These are phyloP conservation scores for Melitaea cinxia DNA, from an alignment of 1,140 invertebrate species.

Conservation along the genomic window DNA sequence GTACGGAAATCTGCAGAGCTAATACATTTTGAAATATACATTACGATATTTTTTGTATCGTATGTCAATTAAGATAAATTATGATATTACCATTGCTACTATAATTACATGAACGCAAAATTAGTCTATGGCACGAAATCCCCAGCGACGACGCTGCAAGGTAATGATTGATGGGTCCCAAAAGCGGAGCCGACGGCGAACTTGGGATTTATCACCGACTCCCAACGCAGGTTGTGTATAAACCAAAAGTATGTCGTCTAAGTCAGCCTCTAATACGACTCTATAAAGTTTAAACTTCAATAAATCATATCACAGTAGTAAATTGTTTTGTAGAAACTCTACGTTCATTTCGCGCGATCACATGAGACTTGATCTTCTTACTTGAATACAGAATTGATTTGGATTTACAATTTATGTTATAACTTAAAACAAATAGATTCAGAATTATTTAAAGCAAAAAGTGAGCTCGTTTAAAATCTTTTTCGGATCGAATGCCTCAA, in stretches of 20 bases:
- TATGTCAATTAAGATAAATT: slow-evolving; percentile 3
- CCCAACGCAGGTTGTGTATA: slow-evolving; percentile 41
- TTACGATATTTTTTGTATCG: background rate
- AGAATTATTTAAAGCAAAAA: too few species aligned
- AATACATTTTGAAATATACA: too few species aligned
- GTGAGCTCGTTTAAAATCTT: too few species aligned
- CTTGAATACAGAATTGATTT: slow-evolving; percentile 36
- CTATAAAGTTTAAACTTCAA: slow-evolving; percentile 23
- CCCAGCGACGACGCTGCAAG: slow-evolving; percentile 60
- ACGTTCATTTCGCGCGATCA: slow-evolving; percentile 54
- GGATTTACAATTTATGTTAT: slow-evolving; percentile 10
- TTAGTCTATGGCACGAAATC: slow-evolving; percentile 53
- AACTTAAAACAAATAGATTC: background rate
- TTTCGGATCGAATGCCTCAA: too few species aligned
- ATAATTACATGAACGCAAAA: slow-evolving; percentile 15
- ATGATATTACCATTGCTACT: background rate
- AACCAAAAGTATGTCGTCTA: slow-evolving; percentile 3
- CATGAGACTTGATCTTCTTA: slow-evolving; percentile 29
- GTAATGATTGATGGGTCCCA: slow-evolving; percentile 74
- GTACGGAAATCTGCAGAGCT: too few species aligned
- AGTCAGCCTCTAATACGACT: slow-evolving; percentile 16
- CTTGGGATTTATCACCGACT: slow-evolving; percentile 71
- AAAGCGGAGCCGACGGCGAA: slow-evolving; percentile 70
- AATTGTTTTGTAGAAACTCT: slow-evolving; percentile 21
- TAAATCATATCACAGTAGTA: background rate